Conservation (phyloP, 2,888 invertebrate species). For the Hoplodrina blanda region DNA sequence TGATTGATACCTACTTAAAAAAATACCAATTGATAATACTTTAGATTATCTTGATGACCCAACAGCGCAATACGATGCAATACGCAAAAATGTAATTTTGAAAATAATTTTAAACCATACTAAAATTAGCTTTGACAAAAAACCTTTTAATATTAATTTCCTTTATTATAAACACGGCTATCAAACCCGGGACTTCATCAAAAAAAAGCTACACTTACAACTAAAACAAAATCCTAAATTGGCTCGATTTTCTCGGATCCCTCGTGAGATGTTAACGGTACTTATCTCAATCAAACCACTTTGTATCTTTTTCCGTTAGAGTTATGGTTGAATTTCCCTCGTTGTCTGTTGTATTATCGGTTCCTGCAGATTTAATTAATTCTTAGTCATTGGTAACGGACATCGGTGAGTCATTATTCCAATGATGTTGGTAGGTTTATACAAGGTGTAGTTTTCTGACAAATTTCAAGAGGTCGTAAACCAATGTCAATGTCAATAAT, state of each 20-base stretch:
- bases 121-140: slow-evolving; percentile 34
- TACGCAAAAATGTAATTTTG: slow-evolving; percentile 23
- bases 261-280: slow-evolving; percentile 80
- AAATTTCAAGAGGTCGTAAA: too few species aligned
- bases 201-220: slow-evolving; percentile 68
- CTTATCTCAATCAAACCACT: slow-evolving; percentile 52
- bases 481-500: too few species aligned
- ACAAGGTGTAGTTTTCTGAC: slow-evolving; percentile 3
- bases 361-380: slow-evolving; percentile 85
- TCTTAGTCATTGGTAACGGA: slow-evolving; percentile 87
- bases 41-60: not conserved
- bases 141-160: slow-evolving; percentile 48
- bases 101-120: not conserved
- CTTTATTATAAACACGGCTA: slow-evolving; percentile 30
- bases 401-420: slow-evolving; percentile 79
- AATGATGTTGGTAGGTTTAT: slow-evolving; percentile 64
- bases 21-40: not conserved
- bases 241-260: slow-evolving; percentile 79
- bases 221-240: slow-evolving; percentile 84
- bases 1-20: slow-evolving; percentile 12
- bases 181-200: slow-evolving; percentile 63
- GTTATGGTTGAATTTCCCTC: slow-evolving; percentile 69
- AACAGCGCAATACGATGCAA: not conserved
- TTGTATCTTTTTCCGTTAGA: slow-evolving; percentile 67
- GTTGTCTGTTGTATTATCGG: slow-evolving; percentile 71